Evolutionary conservation across 2,888 invertebrate genomes (phyloP), one percentile per base, ranked within the genome.

Genomic region (Listrodromus nycthemerus): DNA sequence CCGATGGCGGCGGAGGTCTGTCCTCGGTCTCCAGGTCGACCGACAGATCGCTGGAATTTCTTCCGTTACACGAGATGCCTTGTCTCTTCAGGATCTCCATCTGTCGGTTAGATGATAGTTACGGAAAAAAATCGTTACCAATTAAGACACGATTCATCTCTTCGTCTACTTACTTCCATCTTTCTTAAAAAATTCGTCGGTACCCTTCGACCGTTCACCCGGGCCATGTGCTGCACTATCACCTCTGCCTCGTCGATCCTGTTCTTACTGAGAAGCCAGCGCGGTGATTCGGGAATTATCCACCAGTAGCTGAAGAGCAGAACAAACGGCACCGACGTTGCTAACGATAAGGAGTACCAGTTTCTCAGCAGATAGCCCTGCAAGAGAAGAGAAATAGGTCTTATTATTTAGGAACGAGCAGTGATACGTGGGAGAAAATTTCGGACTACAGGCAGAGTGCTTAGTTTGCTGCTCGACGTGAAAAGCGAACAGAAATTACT

Each of bases 261-360:
- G 30, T 96, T 95, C 88, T 95, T 95, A 30, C 96, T 95, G 6
- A 96, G 95, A 24, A 96, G 93, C 96, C 96, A 96, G 84, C 96
- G 93, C 1, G 96, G 96, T 66, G 96, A 96, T 91, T 96, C 96
- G 8, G 96, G 96, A 85, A 96, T 95, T 55, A 96, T 94, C 95
- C 96, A 96, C 90, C 95, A 95, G 86, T 95, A 95, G 85, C 95
- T 95, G 92, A 95, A 95, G 2, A 95, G 92, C 13, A 95, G 86
- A 41, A 95, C 88, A 87, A 95, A 95, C 0, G 96, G 96, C 3
- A 96, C 91, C 86, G 96, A 96, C 3, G 95, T 95, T 19, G 95
- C 95, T 66, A 96, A 89, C 0, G 95, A 95, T 10, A 96, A 91
- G 61, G 95, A 93, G 89, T 95, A 95, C 95, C 96, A 96, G 88